Evolutionary conservation across 2,113 vertebrate genomes (phyloP), one percentile per base, ranked within the genome.

Genomic region (Corynorhinus townsendii): DNA sequence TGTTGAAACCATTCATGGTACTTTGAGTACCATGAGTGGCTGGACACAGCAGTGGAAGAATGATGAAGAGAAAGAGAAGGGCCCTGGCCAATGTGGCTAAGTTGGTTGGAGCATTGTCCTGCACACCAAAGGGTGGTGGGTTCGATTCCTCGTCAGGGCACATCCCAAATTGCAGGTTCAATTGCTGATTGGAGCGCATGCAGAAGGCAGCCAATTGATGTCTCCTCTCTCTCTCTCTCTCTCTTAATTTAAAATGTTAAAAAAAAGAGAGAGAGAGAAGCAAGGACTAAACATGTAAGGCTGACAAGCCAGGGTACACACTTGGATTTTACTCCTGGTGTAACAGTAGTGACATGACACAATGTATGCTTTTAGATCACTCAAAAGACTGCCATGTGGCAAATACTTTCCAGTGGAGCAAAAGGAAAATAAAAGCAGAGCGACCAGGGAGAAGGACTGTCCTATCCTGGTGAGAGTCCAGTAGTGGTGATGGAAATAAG

Each of bases 391-490:
- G 33, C 49, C 24, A 2, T 43, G 45, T 71, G 43, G 73, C 75
- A 49, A 47, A 68, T 43, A 1, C 7, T 49, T 71, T 47, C 33
- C 24, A 66, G n/a, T 3, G 38, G 40, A 24, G 24, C 56, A 75
- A 79, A 45, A 71, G 35, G 9, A 79, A 90, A 80, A 38, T 11
- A 79, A 87, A 80, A 38, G 54, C 86, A 91, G 73, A 66, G 2
- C 85, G 62, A 54, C 40, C 76, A n/a, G 3, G 45, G 54, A 79
- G n/a, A 94, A 73, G 76, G 22, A 40, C 35, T 7, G 1, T 24
- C 43, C 56, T 9, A 24, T 1, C 47, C 54, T 11, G 22, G 11
- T 17, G 83, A 26, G 30, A 83, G 11, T 40, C n/a, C 43, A 40
- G 72, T 0, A 35, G 40, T 1, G 15, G 59, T 10, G 24, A 9